Conservation (phyloP, 2,113 vertebrate genomes). For the Phylloscopus trochilus region DNA sequence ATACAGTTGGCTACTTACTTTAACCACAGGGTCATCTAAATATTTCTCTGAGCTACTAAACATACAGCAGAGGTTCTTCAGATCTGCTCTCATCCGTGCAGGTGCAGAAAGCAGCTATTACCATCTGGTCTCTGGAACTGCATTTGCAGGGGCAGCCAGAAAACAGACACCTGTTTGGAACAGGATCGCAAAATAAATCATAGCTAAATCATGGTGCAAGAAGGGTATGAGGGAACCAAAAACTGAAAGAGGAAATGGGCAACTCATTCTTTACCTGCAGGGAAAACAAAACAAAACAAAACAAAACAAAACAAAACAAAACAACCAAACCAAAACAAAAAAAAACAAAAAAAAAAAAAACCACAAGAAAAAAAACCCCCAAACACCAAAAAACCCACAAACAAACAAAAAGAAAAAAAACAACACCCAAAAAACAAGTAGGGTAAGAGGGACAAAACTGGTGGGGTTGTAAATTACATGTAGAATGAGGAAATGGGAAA, state of each 20-base stretch:
- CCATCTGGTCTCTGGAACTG: constrained; percentile 52
- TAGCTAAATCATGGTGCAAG: background rate
- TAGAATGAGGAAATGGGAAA: background rate
- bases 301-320: background rate
- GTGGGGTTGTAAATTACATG: background rate
- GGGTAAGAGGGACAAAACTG: background rate
- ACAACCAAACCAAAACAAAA: too few species aligned
- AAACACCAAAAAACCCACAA: background rate
- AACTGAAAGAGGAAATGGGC: background rate
- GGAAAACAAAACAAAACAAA: background rate
- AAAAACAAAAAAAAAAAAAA: too few species aligned
- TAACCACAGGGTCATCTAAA: background rate
- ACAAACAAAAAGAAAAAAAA: too few species aligned
- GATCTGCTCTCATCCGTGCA: constrained; percentile 37
- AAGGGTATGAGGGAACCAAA: background rate
- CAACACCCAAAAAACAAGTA: too few species aligned
- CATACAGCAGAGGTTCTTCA: constrained; percentile 9
- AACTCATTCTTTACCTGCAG: background rate
- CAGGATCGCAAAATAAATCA: background rate
- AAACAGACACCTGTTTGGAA: constrained; percentile 53
- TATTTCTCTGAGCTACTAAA: background rate
- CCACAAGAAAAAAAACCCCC: too few species aligned
- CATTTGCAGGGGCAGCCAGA: background rate
- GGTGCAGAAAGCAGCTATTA: constrained; percentile 53
- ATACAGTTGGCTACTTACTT: background rate